Base-by-base conservation (phyloP, 2,888 invertebrate species). In the Agriopis leucophaearia region DNA sequence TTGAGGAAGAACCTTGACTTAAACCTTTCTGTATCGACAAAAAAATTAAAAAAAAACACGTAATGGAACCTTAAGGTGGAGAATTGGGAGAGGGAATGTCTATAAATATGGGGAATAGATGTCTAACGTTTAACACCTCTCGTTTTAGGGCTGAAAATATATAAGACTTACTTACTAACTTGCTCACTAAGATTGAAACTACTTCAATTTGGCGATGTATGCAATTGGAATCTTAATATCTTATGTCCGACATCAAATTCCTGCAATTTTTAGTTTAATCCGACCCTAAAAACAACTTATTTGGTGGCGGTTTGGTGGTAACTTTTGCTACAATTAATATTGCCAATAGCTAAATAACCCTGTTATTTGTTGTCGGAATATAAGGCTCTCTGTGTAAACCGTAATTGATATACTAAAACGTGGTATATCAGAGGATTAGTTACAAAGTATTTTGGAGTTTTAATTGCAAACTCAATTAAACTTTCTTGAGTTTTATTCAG, bases 221-320 rank as follows among this genome's bases (percentile, higher is more conserved):
- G 40, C 40, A n/a, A 56, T 15, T 45, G 57, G 51, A 60, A 18
- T 44, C 36, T 36, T 40, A 45, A 50, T 56, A 18, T 50, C 16
- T 60, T 66, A 61, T 56, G 50, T 58, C 8, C 36, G 64, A 47
- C 47, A 54, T 13, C 9, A 40, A 51, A 50, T 59, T 58, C n/a
- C 10, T 45, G n/a, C 8, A 10, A 38, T 8, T 15, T n/a, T 35
- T 27, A n/a, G 5, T 15, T 1, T 47, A 9, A 44, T 44, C 40
- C 18, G n/a, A 38, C 36, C 54, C 16, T 36, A 35, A 16, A 27
- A 54, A 38, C 15, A 12, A 36, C 8, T 54, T 38, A 36, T 44
- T 45, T 35, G 44, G 57, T 57, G 44, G 10, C 15, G 57, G 57
- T 47, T n/a, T 44, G 40, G 27, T 35, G 16, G 8, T 36, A 36